A percentile compares a stretch with the other conserved stretches of the same genome.
Evolutionary conservation across 2,797 vertebrate species (phyloP).

Genomic region (Helarctos malayanus): DNA sequence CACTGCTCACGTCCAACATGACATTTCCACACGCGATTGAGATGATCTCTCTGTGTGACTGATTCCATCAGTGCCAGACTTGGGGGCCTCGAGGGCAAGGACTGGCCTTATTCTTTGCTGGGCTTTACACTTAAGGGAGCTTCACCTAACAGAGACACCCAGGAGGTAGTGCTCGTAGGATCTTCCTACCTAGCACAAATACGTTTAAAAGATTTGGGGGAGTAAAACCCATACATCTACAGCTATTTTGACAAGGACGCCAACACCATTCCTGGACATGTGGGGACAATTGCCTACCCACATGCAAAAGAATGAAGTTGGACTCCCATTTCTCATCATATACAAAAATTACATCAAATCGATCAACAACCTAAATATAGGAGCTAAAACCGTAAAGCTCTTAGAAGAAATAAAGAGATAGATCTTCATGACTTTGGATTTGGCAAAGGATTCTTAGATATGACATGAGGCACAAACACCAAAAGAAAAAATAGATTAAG

Average conservation of each 20-base stretch:
- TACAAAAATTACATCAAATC: neutral
- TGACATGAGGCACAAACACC: neutral
- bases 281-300: neutral
- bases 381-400: neutral
- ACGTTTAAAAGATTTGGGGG: neutral
- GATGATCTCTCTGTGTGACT: neutral
- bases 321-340: neutral
- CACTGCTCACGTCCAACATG: neutral
- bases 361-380: neutral
- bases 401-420: neutral
- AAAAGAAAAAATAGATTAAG: conserved; percentile 5
- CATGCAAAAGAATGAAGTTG: neutral
- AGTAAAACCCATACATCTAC: neutral
- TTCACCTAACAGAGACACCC: neutral
- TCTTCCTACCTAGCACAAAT: neutral
- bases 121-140: neutral
- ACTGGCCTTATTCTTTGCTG: neutral
- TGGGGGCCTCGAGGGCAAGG: neutral
- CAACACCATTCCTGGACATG: neutral
- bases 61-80: neutral
- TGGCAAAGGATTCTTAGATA: conserved; percentile 14
- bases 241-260: neutral
- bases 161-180: neutral
- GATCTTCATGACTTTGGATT: neutral
- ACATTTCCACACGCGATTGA: neutral